Evolutionary conservation across 2,113 vertebrate species (phyloP).

Genomic region (Bagarius yarrelli): DNA sequence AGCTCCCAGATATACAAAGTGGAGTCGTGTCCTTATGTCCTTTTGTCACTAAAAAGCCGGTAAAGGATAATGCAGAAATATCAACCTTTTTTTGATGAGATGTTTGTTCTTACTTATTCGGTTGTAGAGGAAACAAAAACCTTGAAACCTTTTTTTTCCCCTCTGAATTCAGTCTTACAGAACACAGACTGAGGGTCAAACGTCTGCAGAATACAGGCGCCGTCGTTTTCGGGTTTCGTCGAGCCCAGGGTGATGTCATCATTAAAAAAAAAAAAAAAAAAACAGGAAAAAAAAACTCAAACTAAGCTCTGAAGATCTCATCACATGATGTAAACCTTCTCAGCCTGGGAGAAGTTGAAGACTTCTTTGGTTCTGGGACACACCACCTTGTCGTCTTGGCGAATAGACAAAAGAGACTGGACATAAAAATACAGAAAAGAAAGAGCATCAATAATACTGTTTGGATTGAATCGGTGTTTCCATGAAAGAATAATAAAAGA

Average conservation of each 20-base stretch:
- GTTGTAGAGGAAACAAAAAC: slow-evolving; percentile 2
- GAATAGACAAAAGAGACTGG: slow-evolving; percentile 97
- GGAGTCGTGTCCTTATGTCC: slow-evolving; percentile 39
- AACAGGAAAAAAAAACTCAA: background rate
- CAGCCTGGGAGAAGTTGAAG: slow-evolving; percentile 99
- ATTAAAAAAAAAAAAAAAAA: slow-evolving; percentile 21
- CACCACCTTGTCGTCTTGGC: slow-evolving; percentile 97
- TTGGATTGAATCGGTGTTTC: too few relatives aligned
- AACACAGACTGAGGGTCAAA: slow-evolving; percentile 22
- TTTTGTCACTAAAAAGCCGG: slow-evolving; percentile 48
- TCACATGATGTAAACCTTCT: slow-evolving; percentile 99
- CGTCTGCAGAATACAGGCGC: slow-evolving; percentile 30
- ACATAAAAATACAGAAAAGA: slow-evolving; percentile 52
- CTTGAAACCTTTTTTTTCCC: slow-evolving; percentile 27
- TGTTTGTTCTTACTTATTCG: slow-evolving; percentile 22
- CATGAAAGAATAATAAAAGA: background rate
- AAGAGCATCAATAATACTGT: background rate
- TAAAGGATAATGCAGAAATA: slow-evolving; percentile 45
- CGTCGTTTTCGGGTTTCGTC: slow-evolving; percentile 44
- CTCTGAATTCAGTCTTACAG: slow-evolving; percentile 32
- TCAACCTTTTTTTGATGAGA: slow-evolving; percentile 40
- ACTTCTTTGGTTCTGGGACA: slow-evolving; percentile 99
- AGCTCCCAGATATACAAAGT: slow-evolving; percentile 51
- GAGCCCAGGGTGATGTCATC: slow-evolving; percentile 38
- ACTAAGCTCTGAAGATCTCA: slow-evolving; percentile 34